Percentiles rank a stretch among this genome's conserved stretches.
These are phyloP conservation scores for Oreochromis niloticus DNA, from an alignment of 2,113 vertebrate genomes.

Conservation along the genomic window DNA sequence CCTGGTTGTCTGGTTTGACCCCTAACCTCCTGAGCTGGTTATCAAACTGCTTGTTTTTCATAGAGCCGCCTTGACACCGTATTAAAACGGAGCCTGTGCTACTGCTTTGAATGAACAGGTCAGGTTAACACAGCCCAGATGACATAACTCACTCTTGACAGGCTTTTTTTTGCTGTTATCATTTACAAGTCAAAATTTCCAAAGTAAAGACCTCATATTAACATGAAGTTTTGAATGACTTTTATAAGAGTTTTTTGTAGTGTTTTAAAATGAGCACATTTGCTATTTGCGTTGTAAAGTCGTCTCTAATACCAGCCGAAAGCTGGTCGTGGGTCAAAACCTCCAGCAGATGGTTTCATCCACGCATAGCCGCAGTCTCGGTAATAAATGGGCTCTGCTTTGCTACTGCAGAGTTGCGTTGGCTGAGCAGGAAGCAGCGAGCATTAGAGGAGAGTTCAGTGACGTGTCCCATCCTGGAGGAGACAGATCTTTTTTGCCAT, in stretches of 20 bases:
- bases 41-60: background rate
- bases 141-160: accelerated
- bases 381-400: background rate
- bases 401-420: constrained; percentile 11
- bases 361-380: background rate
- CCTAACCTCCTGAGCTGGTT: background rate
- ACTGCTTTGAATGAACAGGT: background rate
- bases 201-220: background rate
- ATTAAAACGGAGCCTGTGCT: background rate
- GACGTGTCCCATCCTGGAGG: background rate
- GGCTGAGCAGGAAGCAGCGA: background rate
- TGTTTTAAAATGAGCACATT: background rate
- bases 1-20: background rate
- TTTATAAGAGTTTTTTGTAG: background rate
- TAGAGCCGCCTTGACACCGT: background rate
- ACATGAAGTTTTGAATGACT: background rate
- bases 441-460: background rate
- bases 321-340: background rate
- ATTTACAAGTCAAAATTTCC: background rate
- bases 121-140: background rate
- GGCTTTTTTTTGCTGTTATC: background rate
- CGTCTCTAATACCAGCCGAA: background rate
- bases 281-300: background rate
- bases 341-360: background rate
- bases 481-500: background rate